Percentiles rank a stretch among this genome's conserved stretches.
phyloP scores from a whole-genome alignment of 1,140 invertebrate genomes.

The Tetramorium parvispinum region DNA sequence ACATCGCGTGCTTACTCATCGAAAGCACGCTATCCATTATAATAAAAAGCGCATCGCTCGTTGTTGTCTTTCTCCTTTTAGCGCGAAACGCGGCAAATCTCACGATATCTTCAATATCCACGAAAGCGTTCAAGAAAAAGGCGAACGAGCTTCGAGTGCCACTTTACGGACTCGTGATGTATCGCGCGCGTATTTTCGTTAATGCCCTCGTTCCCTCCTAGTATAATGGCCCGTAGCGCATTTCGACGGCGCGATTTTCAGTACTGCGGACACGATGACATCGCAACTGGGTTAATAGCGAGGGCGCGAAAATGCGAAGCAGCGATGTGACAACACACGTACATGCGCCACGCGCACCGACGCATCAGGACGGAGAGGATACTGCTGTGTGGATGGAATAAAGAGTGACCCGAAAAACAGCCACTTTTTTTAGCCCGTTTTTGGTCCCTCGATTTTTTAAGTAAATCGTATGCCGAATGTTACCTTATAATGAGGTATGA shows the following conservation, averaged over 20 bases:
- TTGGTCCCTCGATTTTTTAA: too few relatives aligned
- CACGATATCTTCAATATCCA: constrained; percentile 35
- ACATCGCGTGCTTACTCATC: constrained; percentile 44
- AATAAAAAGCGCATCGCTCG: constrained; percentile 37
- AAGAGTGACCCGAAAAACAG: too few relatives aligned
- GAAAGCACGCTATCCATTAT: constrained; percentile 34
- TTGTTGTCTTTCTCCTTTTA: constrained; percentile 7
- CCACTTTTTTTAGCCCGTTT: too few relatives aligned
- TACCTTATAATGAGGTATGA: too few relatives aligned
- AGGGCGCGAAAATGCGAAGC: neutral
- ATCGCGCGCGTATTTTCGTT: constrained; percentile 43
- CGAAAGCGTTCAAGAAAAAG: neutral
- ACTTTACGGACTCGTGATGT: constrained; percentile 20
- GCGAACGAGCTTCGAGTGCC: neutral
- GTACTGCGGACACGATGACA: neutral
- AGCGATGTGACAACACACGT: neutral
- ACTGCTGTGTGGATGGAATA: neutral
- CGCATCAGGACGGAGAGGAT: neutral
- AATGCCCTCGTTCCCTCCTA: constrained; percentile 15
- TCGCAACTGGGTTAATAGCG: constrained; percentile 32
- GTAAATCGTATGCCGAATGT: too few relatives aligned
- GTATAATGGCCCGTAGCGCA: neutral
- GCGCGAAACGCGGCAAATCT: constrained; percentile 7
- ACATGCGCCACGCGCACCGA: too few relatives aligned
- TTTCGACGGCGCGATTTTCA: constrained; percentile 42